phyloP scores from a whole-genome alignment of 2,797 vertebrate species.

The Etheostoma nigrum region DNA sequence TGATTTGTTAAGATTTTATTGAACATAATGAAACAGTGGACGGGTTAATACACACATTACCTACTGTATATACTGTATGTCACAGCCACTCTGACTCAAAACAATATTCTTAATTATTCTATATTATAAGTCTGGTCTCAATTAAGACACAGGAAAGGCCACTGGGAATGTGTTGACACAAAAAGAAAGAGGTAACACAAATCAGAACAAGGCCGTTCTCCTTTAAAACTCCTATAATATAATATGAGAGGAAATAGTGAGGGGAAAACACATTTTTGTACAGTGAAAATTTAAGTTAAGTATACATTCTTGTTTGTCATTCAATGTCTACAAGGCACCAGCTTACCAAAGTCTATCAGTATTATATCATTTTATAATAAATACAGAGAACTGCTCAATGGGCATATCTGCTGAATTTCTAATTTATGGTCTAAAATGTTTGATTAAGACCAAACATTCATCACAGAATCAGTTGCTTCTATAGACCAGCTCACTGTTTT shows the following conservation, averaged over 20 bases:
- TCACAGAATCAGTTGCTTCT: slow-evolving; percentile 16
- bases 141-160: slow-evolving; percentile 64
- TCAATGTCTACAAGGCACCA: slow-evolving; percentile 73
- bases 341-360: slow-evolving; percentile 49
- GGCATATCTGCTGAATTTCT: slow-evolving; percentile 18
- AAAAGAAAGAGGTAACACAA: slow-evolving; percentile 31
- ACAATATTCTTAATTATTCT: slow-evolving; percentile 23
- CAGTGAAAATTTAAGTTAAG: slow-evolving; percentile 79
- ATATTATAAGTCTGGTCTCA: slow-evolving; percentile 23
- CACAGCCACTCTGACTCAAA: slow-evolving; percentile 35
- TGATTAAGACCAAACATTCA: slow-evolving; percentile 20
- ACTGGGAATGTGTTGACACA: slow-evolving; percentile 51
- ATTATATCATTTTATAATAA: slow-evolving; percentile 52
- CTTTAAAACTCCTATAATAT: slow-evolving; percentile 10
- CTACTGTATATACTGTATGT: slow-evolving; percentile 32
- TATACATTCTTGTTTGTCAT: slow-evolving; percentile 69
- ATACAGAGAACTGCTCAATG: slow-evolving; percentile 42
- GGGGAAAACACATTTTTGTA: slow-evolving; percentile 56
- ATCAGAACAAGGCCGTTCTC: slow-evolving; percentile 53
- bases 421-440: slow-evolving; percentile 10
- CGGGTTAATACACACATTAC: slow-evolving; percentile 43
- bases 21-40: slow-evolving; percentile 61
- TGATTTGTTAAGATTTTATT: slow-evolving; percentile 71
- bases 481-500: slow-evolving; percentile 27
- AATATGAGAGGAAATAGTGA: slow-evolving; percentile 25